Percentiles rank a stretch among this genome's conserved stretches.
Evolutionary conservation across 2,113 vertebrate species (phyloP).

Genomic region (Pteropus alecto): DNA sequence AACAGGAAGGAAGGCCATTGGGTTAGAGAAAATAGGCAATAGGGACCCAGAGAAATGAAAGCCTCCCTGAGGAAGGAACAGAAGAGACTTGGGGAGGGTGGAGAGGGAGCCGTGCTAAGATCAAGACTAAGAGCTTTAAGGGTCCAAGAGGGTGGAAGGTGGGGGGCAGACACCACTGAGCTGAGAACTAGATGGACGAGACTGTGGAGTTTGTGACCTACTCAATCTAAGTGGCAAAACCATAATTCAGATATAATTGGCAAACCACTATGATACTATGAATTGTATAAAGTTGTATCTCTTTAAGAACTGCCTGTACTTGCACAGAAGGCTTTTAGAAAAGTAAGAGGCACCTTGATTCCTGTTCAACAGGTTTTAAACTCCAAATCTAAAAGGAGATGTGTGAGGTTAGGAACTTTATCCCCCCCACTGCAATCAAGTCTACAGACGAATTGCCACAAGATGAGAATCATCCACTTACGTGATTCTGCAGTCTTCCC

Average conservation of each 20-base stretch:
- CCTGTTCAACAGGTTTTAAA: not conserved
- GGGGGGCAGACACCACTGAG: fast-evolving
- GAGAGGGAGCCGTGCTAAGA: fast-evolving
- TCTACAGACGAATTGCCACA: not conserved
- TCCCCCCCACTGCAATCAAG: not conserved
- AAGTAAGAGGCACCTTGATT: not conserved
- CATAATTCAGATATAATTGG: not conserved
- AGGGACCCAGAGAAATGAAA: not conserved
- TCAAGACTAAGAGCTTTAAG: not conserved
- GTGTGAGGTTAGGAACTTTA: not conserved
- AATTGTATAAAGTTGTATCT: not conserved
- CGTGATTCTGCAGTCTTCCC: not conserved
- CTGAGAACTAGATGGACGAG: not conserved
- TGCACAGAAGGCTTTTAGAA: not conserved
- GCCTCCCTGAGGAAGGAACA: not conserved
- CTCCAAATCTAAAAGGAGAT: not conserved
- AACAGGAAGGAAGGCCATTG: not conserved
- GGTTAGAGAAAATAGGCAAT: not conserved
- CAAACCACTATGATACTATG: not conserved
- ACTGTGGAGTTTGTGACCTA: not conserved
- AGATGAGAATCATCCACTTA: not conserved
- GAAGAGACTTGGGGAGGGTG: not conserved
- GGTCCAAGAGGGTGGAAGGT: no score
- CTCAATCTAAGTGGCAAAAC: not conserved
- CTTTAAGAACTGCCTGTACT: not conserved